Conservation (phyloP, 2,113 vertebrate genomes). For the Osmerus mordax region DNA sequence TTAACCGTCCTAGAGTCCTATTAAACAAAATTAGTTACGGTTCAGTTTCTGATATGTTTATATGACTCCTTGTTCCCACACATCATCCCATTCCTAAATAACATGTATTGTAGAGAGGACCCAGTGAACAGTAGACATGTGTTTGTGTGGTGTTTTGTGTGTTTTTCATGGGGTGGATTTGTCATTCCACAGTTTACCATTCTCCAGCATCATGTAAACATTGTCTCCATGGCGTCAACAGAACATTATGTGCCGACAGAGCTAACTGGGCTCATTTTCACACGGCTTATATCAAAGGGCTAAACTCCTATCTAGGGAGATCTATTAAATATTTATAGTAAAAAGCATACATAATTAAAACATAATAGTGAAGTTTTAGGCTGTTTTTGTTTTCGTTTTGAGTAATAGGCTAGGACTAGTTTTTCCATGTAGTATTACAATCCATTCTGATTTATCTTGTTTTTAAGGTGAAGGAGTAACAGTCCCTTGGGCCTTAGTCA, state of each 20-base stretch:
- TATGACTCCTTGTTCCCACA: background rate
- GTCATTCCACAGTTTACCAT: slow-evolving; percentile 2
- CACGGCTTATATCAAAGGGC: slow-evolving; percentile 71
- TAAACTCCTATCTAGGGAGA: slow-evolving; percentile 56
- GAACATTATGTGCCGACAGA: slow-evolving; percentile 61
- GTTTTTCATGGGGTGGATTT: background rate
- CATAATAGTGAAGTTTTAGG: too few species aligned
- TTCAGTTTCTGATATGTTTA: slow-evolving; percentile 32
- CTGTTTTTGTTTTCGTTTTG: too few species aligned
- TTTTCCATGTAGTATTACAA: too few species aligned
- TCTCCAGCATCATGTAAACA: slow-evolving; percentile 21
- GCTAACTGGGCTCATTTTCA: slow-evolving; percentile 64
- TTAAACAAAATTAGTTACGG: slow-evolving; percentile 41
- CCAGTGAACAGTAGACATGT: background rate
- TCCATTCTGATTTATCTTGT: too few species aligned
- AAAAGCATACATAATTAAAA: too few species aligned
- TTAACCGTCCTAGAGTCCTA: slow-evolving; percentile 28
- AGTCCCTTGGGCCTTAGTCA: too few species aligned
- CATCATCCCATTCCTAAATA: background rate
- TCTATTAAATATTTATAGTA: background rate
- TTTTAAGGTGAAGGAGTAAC: too few species aligned
- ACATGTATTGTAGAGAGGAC: background rate
- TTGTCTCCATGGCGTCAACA: slow-evolving; percentile 31
- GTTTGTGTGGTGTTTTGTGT: slow-evolving; percentile 10
- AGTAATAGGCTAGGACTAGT: too few species aligned